Evolutionary conservation across 2,797 vertebrate species (phyloP), one percentile per base, ranked within the genome.

Genomic region (Xiphorhynchus erythropygius): DNA sequence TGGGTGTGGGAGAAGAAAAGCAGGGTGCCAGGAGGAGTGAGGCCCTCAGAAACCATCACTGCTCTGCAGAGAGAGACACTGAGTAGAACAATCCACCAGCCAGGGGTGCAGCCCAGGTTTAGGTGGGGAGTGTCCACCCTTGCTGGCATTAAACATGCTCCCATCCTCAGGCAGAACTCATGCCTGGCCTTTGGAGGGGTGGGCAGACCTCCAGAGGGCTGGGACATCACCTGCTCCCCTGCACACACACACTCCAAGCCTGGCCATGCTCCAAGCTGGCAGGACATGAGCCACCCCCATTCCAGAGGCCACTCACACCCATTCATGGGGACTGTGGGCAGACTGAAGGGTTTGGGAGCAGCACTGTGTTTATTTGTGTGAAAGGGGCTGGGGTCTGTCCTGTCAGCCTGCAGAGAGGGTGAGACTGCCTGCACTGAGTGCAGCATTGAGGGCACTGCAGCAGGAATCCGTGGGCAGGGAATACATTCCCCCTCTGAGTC

Each of bases 321-420:
- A 17, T 7, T 28, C 49, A 56, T 3, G 14, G 1, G 5, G 19
- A 50, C 19, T 25, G 80, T 0, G 39, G 28, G 33, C 16, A 5
- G 30, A 78, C 41, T 5, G 13, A n/a, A 49, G 23, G 13, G 33
- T 60, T 17, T 67, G 73, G 56, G 63, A 41, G 9, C 13, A 71
- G 37, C 37, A 30, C 49, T 50, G 37, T 9, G 49, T 65, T 70
- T 63, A 25, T 53, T 63, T 74, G 37, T 30, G 87, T 56, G 24
- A 67, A 56, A 5, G 33, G 39, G 35, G 68, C 47, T 63, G 55
- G 27, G 12, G 35, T 13, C 22, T 33, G 44, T 63, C 83, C 16
- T 5, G 3, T 46, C 83, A 86, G 53, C 35, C 84, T 62, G 41
- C 22, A 37, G 30, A 69, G 16, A 80, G 60, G 14, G 56, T 15